Conservation (phyloP, 1,140 invertebrate genomes). For the Euschistus heros region DNA sequence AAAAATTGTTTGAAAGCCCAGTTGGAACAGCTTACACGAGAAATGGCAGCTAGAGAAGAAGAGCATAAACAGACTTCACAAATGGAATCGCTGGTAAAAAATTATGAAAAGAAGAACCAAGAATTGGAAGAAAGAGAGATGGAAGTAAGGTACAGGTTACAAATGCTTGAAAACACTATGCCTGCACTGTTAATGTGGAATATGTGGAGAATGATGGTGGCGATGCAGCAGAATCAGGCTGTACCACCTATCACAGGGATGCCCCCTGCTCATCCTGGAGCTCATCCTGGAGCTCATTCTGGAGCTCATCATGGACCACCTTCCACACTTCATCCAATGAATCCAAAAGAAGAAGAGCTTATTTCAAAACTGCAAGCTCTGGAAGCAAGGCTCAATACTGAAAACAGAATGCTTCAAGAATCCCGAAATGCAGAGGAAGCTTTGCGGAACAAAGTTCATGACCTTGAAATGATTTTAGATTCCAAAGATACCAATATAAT, state of each 20-base stretch:
- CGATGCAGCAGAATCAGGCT: constrained; percentile 11
- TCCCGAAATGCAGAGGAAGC: constrained; percentile 21
- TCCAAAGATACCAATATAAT: not conserved
- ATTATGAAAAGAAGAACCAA: constrained; percentile 46
- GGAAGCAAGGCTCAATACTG: constrained; percentile 38
- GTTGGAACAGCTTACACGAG: constrained; percentile 26
- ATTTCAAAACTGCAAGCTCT: constrained; percentile 19
- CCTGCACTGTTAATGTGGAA: constrained; percentile 54
- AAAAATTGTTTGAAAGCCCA: constrained; percentile 31
- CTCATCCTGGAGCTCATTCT: too few relatives aligned
- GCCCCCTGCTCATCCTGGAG: not conserved
- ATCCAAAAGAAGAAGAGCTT: constrained; percentile 20
- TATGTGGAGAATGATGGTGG: constrained; percentile 35
- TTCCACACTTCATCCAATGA: not conserved
- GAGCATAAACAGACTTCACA: constrained; percentile 25
- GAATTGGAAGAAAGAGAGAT: constrained; percentile 45
- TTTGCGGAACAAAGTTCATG: constrained; percentile 17
- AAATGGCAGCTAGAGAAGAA: constrained; percentile 29
- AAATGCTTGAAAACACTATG: constrained; percentile 49
- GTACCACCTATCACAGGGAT: not conserved
- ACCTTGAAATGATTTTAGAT: constrained; percentile 16
- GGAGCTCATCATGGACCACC: not conserved
- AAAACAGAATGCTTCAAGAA: constrained; percentile 21
- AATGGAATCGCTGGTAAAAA: constrained; percentile 29
- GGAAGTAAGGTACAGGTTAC: constrained; percentile 45